Evolutionary conservation across 2,888 invertebrate genomes (phyloP).

Genomic region (Acronicta aceris): DNA sequence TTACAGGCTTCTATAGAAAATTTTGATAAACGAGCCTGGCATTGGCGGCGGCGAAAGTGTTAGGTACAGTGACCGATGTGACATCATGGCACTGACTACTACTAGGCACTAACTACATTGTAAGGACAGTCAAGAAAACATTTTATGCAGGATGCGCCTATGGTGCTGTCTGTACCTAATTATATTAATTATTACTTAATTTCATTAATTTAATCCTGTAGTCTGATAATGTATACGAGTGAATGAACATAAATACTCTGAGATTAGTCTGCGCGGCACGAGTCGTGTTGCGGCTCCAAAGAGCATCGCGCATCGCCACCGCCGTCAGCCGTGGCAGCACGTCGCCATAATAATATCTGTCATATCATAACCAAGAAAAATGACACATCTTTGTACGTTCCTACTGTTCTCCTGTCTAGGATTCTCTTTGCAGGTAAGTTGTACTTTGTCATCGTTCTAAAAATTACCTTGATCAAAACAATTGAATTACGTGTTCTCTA

Average conservation of each 20-base stretch:
- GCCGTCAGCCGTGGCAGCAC: background rate
- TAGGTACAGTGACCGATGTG: no score
- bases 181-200: conserved; percentile 11
- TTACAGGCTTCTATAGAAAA: no score
- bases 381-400: conserved; percentile 37
- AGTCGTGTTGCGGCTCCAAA: conserved; percentile 20
- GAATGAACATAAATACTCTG: conserved; percentile 31
- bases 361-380: no score
- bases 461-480: no score
- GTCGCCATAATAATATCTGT: conserved; percentile 25
- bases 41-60: no score
- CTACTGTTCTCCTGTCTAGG: conserved; percentile 53
- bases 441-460: background rate
- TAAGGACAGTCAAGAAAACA: no score
- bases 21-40: no score
- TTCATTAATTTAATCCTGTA: conserved; percentile 19
- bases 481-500: no score
- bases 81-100: no score
- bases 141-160: no score
- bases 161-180: no score
- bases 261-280: conserved; percentile 18
- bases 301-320: background rate
- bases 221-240: conserved; percentile 11
- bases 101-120: no score
- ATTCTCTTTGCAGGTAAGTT: conserved; percentile 63